Evolutionary conservation across 2,888 invertebrate species (phyloP).

Genomic region (Adelognathus sp.): DNA sequence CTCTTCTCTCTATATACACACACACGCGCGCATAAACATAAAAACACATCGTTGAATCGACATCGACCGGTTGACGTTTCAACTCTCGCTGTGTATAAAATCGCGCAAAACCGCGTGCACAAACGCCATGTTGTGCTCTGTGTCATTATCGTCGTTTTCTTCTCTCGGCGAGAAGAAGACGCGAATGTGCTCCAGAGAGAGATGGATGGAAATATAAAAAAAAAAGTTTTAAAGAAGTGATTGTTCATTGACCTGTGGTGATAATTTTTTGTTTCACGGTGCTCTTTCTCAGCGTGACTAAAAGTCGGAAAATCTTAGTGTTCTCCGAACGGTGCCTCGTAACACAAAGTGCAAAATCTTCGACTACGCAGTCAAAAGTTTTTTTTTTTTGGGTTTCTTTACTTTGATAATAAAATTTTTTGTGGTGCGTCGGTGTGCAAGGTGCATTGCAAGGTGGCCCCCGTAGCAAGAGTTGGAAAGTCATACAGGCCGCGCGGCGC

Average conservation of each 20-base stretch:
- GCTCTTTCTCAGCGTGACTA: neutral
- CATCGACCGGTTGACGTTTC: constrained; percentile 50
- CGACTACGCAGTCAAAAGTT: neutral
- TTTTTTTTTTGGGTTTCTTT: too few species aligned
- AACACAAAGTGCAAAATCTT: neutral
- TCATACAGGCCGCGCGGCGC: neutral
- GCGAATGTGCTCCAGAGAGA: neutral
- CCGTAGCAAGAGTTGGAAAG: constrained; percentile 38
- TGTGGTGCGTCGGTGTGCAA: constrained; percentile 28
- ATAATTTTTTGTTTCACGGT: neutral
- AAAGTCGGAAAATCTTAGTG: neutral
- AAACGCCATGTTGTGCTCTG: constrained; percentile 52
- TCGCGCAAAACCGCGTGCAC: constrained; percentile 15
- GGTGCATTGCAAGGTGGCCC: constrained; percentile 47
- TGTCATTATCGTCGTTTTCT: constrained; percentile 6
- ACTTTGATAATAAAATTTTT: too few species aligned
- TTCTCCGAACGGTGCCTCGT: neutral
- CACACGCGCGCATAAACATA: neutral
- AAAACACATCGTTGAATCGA: constrained; percentile 1
- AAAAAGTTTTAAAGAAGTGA: neutral
- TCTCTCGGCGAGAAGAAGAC: neutral
- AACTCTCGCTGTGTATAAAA: neutral
- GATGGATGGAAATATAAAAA: neutral
- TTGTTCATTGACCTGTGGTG: too few species aligned
- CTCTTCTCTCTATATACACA: neutral